Evolutionary conservation across 2,797 vertebrate genomes (phyloP).

Genomic region (Myripristis jacobus): DNA sequence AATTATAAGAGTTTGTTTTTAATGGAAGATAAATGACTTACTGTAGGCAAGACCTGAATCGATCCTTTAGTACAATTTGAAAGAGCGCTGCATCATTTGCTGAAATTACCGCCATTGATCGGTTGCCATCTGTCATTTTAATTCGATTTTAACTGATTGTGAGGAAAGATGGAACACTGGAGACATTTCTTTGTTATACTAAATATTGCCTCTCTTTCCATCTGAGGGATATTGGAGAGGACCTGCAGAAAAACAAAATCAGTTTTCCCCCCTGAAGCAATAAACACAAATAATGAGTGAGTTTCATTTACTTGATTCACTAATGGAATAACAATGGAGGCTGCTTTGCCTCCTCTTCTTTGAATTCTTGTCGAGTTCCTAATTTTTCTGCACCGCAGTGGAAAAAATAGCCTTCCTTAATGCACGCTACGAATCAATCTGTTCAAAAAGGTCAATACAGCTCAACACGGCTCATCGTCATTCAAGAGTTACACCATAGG

Average conservation of each 20-base stretch:
- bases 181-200: conserved; percentile 43
- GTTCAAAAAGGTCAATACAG: background rate
- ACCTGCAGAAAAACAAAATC: conserved; percentile 26
- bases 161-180: conserved; percentile 52
- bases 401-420: conserved; percentile 34
- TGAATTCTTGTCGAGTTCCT: conserved; percentile 18
- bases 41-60: conserved; percentile 74
- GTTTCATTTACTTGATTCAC: conserved; percentile 29
- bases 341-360: conserved; percentile 37
- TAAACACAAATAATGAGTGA: conserved; percentile 50
- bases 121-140: conserved; percentile 71
- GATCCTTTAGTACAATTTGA: conserved; percentile 69
- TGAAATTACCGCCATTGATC: conserved; percentile 77
- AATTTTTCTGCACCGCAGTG: conserved; percentile 26
- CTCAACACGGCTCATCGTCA: conserved; percentile 28
- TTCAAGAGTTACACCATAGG: conserved; percentile 21
- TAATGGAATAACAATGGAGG: conserved; percentile 17
- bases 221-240: conserved; percentile 15
- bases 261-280: conserved; percentile 50
- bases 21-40: conserved; percentile 68
- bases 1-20: conserved; percentile 72
- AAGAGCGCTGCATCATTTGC: conserved; percentile 70
- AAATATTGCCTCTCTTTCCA: conserved; percentile 40
- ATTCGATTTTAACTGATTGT: conserved; percentile 76
- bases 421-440: conserved; percentile 2